These are phyloP conservation scores for Phylloscopus whistleri DNA, from an alignment of 2,113 vertebrate genomes.

Conservation along the genomic window DNA sequence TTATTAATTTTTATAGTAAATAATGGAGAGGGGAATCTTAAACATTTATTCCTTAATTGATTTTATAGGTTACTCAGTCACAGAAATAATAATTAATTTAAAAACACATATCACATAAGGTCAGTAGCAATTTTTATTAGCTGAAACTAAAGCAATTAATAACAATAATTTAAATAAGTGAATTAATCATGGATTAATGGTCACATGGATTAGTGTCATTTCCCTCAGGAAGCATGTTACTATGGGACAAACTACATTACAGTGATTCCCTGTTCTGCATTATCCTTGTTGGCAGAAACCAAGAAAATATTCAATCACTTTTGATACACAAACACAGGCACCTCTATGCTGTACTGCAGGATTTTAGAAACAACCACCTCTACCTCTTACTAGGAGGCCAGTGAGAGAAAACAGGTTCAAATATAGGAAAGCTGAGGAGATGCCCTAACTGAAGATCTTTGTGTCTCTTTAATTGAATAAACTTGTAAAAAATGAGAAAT, in stretches of 20 bases:
- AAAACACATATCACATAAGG: neutral
- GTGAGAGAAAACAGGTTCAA: neutral
- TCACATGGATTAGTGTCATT: neutral
- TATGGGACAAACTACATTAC: neutral
- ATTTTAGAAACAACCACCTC: neutral
- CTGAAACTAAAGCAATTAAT: neutral
- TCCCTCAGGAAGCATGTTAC: neutral
- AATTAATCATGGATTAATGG: neutral
- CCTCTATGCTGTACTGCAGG: rapidly evolving
- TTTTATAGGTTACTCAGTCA: neutral
- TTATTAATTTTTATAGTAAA: neutral
- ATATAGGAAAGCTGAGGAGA: neutral
- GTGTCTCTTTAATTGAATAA: neutral
- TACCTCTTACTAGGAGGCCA: neutral
- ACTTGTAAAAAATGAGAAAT: neutral
- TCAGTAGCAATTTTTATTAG: neutral
- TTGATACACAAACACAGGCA: neutral
- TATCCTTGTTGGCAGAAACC: neutral
- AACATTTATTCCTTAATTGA: neutral
- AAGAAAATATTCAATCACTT: neutral
- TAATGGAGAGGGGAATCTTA: neutral
- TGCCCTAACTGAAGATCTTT: neutral
- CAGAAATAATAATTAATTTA: neutral
- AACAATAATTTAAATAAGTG: neutral
- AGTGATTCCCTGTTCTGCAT: neutral